Base-by-base conservation (phyloP, 2,888 invertebrate genomes). In the Steinernema scapterisci region DNA sequence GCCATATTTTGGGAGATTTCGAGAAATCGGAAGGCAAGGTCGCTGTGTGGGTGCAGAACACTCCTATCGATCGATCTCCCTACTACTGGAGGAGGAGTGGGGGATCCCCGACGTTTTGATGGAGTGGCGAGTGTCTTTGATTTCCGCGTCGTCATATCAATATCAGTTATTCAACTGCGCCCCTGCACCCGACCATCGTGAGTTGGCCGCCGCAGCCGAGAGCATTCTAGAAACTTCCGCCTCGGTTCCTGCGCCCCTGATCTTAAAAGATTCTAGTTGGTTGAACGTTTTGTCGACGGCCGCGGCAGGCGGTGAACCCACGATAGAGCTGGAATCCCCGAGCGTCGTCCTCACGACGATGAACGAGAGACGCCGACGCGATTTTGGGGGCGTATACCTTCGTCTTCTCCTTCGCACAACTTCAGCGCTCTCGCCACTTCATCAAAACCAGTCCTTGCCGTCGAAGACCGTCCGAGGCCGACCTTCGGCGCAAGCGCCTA, bases 111-210 rank as follows among this genome's bases (percentile, higher is more conserved):
- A n/a, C n/a, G n/a, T n/a, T n/a, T n/a, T n/a, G n/a, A n/a, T n/a
- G n/a, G n/a, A n/a, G n/a, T n/a, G n/a, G n/a, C n/a, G n/a, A n/a
- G n/a, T 63, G 63, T 63, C 63, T 31, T 7, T 63, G 31, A 63
- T 63, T 38, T 27, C 31, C 31, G 63, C 63, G 31, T 48, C 19
- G n/a, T 31, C 31, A 63, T 63, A 63, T 63, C 63, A 63, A 63
- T 63, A 63, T 63, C 63, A 63, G 63, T 38, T 38, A 38, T 38
- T 38, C 38, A 38, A 38, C 38, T 6, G 3, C 38, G 9, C 38
- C 5, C 38, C 3, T 9, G 5, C 38, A 38, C 38, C 9, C n/a
- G n/a, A n/a, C n/a, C n/a, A n/a, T n/a, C n/a, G n/a, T n/a, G n/a
- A n/a, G n/a, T n/a, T n/a, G n/a, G n/a, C 5, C 38, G 38, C 38